Percentiles rank a stretch among this genome's conserved stretches.
phyloP scores from a whole-genome alignment of 2,797 vertebrate genomes.

The Acropternis orthonyx region DNA sequence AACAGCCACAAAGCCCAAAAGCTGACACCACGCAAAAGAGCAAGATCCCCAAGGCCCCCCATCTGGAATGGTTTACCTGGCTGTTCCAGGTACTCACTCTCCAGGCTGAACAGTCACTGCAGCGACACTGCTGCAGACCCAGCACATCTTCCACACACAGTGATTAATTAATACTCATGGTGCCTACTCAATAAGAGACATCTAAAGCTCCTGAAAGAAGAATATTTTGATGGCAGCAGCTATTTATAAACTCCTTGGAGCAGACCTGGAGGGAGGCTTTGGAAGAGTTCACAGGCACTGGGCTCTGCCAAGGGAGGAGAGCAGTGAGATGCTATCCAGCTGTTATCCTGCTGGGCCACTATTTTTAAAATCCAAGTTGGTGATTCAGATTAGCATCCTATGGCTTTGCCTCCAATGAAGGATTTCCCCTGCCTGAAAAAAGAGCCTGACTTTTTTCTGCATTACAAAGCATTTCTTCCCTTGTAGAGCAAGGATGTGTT shows the following conservation, averaged over 20 bases:
- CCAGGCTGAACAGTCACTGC: background rate
- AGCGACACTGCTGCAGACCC: background rate
- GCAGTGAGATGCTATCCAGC: background rate
- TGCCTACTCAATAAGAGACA: background rate
- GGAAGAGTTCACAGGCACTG: rapidly evolving
- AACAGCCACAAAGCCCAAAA: background rate
- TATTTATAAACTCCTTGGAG: background rate
- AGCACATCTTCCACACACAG: background rate
- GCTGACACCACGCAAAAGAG: background rate
- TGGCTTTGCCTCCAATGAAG: background rate
- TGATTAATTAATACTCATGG: background rate
- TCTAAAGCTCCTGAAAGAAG: background rate
- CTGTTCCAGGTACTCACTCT: background rate
- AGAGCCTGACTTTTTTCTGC: background rate
- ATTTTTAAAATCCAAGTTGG: background rate
- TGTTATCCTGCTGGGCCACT: background rate
- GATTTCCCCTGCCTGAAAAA: background rate
- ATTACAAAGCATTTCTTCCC: background rate
- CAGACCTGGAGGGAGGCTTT: background rate
- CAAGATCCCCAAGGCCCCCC: background rate
- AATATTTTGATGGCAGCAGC: background rate
- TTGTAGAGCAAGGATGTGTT: background rate
- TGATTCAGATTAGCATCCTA: background rate
- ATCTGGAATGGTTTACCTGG: background rate
- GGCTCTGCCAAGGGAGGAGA: background rate